Base-by-base conservation (phyloP, 1,140 invertebrate species). In the Halictus rubicundus region DNA sequence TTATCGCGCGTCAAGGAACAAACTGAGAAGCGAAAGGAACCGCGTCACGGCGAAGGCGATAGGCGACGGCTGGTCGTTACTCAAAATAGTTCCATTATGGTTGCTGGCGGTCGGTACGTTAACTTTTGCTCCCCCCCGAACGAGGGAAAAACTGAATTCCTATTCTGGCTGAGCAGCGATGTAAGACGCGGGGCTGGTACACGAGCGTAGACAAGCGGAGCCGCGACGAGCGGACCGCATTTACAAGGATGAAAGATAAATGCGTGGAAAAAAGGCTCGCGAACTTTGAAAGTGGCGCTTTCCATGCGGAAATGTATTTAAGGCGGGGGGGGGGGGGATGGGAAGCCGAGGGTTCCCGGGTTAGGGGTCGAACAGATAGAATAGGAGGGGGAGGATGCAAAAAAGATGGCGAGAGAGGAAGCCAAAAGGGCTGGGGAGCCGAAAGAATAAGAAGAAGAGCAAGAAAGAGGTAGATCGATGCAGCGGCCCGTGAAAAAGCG, bases 281-380 rank as follows among this genome's bases (percentile, higher is more conserved):
- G 25, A 64, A 69, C 78, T 84, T 84, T 65, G 70, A 85, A 77
- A 61, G 59, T 64, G 32, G 19, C 78, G 72, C 61, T 85, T 77
- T 71, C 82, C 57, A 71, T 77, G 64, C 77, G 64, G 72, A 84
- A 77, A 85, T 85, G 79, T 84, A 84, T 85, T 84, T 85, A 84
- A 54, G 46, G 59, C 14, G 23, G 60, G 49, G 32, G 32, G 3
- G 32, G 59, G 19, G 23, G 54, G 49, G n/a, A n/a, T n/a, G n/a
- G n/a, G n/a, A n/a, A n/a, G n/a, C n/a, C 7, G 23, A 32, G n/a
- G 60, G 54, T 52, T n/a, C 21, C 52, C 27, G 27, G 49, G 32
- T 66, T 23, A 14, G 37, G 66, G 73, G 72, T 21, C 32, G 64
- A 68, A 68, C 70, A 72, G 71, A 81, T 59, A 9, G 68, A 32